Evolutionary conservation across 2,113 vertebrate genomes (phyloP), one percentile per base, ranked within the genome.

Genomic region (Myrmophylax atrothorax): DNA sequence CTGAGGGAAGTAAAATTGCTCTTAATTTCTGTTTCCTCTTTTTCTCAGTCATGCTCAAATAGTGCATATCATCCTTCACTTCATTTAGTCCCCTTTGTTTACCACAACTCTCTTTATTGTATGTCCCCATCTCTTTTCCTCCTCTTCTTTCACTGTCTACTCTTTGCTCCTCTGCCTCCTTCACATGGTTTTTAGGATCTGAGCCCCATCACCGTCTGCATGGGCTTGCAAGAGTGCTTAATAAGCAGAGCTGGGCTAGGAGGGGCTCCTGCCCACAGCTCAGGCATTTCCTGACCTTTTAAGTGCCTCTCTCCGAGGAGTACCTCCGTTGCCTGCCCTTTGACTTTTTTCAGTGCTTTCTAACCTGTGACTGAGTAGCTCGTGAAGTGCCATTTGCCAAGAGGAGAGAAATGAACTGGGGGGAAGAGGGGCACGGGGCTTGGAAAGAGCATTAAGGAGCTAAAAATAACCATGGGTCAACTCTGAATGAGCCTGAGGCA

Each of bases 381-480:
- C 60, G 70, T 59, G 31, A 93, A 94, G 85, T 86, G 84, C 46
- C 46, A 56, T 96, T 96, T 91, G 94, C 94, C 86, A 94, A 94
- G 86, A 89, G 88, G 91, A 95, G 91, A 96, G 91, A 96, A 98
- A 97, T 87, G 94, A 77, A 84, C 94, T 47, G 25, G 8, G 74
- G 92, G 64, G 17, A 31, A 56, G 67, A 67, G 84, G 20, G 8
- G 14, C 33, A 58, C 31, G 64, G 88, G 84, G 33, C 66, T 91
- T 87, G 70, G 74, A 81, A 90, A 94, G 93, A 96, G 90, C 94
- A 96, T 97, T 97, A 97, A 93, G 81, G 84, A 95, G 93, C 97
- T 98, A 98, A 98, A 98, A 98, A 98, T 98, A 98, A 89, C 93
- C 37, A 13, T 75, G 55, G 96, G 96, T 97, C 97, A 97, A 91